A percentile compares a stretch with the other conserved stretches of the same genome.
phyloP scores from a whole-genome alignment of 2,888 invertebrate species.

The Brenthis ino region DNA sequence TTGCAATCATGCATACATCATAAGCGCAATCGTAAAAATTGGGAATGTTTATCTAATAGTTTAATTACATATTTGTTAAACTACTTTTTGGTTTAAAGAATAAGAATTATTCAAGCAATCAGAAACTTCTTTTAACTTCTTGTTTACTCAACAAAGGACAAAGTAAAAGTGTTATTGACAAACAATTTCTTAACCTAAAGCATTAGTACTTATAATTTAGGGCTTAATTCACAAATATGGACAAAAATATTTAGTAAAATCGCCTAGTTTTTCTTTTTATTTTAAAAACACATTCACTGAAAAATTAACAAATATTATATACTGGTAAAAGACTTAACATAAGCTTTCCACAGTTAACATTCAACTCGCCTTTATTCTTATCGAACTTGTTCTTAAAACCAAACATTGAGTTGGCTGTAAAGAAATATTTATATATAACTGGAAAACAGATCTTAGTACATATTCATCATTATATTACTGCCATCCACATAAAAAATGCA shows the following conservation, averaged over 20 bases:
- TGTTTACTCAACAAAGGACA: background rate
- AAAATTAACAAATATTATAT: constrained; percentile 5
- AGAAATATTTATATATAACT: constrained; percentile 42
- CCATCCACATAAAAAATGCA: too few species aligned
- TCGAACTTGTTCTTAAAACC: constrained; percentile 63
- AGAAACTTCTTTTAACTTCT: too few species aligned
- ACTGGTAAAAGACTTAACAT: constrained; percentile 17
- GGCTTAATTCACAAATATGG: background rate
- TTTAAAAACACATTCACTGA: background rate
- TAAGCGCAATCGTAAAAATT: too few species aligned
- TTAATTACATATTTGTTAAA: too few species aligned
- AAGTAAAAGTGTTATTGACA: background rate
- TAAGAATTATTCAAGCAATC: too few species aligned
- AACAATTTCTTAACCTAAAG: background rate
- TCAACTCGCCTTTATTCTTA: constrained; percentile 71
- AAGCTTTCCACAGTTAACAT: constrained; percentile 27
- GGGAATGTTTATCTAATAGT: too few species aligned
- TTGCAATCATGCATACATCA: too few species aligned
- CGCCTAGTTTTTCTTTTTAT: background rate
- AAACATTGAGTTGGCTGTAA: constrained; percentile 67
- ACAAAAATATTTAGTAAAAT: background rate
- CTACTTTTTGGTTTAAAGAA: too few species aligned
- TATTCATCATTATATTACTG: too few species aligned
- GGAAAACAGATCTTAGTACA: too few species aligned
- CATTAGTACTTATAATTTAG: background rate